These are phyloP conservation scores for Aphelenchoides besseyi DNA, from an alignment of 1,140 invertebrate species.

Conservation along the genomic window DNA sequence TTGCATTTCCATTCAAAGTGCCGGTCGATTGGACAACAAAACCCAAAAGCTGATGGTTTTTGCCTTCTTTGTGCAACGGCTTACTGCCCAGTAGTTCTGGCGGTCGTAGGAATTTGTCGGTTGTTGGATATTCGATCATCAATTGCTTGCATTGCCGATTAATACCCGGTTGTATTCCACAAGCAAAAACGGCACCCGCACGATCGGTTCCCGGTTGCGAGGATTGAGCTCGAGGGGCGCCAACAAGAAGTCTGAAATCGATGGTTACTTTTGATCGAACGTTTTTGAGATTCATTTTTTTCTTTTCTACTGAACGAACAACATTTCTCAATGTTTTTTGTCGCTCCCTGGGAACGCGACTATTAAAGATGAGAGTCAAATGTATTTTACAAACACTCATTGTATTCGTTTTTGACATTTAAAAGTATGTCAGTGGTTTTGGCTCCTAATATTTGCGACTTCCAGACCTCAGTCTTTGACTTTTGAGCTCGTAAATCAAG, in stretches of 20 bases:
- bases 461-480: too few relatives aligned
- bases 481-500: too few relatives aligned
- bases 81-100: conserved; percentile 42
- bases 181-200: conserved; percentile 83
- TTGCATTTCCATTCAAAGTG: conserved; percentile 33
- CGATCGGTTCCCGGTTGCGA: conserved; percentile 76
- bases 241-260: conserved; percentile 78
- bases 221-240: conserved; percentile 82
- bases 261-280: conserved; percentile 12
- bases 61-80: conserved; percentile 43
- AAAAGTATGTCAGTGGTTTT: too few relatives aligned
- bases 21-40: conserved; percentile 47
- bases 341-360: too few relatives aligned
- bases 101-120: conserved; percentile 35
- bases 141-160: conserved; percentile 12
- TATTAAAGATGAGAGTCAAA: conserved; percentile 20
- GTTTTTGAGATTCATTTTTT: conserved; percentile 25
- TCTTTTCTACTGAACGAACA: too few relatives aligned
- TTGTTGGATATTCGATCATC: conserved; percentile 28
- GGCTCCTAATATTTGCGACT: too few relatives aligned
- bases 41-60: conserved; percentile 51
- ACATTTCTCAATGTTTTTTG: too few relatives aligned
- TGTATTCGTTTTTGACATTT: too few relatives aligned
- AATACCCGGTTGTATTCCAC: conserved; percentile 70
- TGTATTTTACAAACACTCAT: too few relatives aligned